Evolutionary conservation across 2,113 vertebrate species (phyloP).

Genomic region (Vidua macroura): DNA sequence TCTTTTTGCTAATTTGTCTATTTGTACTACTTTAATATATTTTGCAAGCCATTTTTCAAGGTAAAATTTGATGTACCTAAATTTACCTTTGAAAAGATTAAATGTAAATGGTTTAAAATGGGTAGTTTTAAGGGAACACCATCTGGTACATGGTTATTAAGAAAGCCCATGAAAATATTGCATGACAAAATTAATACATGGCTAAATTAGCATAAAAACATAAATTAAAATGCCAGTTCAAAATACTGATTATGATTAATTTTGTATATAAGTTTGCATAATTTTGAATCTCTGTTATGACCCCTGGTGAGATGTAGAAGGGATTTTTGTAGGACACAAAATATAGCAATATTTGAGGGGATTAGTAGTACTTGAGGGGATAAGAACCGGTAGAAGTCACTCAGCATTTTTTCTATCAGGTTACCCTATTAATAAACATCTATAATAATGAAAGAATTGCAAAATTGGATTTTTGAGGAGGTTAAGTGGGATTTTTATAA

Average conservation of each 20-base stretch:
- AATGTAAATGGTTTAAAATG: neutral
- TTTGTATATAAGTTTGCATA: conserved; percentile 14
- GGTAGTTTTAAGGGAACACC: conserved; percentile 1
- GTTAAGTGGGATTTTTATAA: conserved; percentile 6
- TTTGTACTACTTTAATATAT: neutral
- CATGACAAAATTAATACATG: neutral
- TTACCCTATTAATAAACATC: conserved; percentile 8
- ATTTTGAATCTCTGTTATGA: neutral
- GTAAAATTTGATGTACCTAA: neutral
- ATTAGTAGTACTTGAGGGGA: neutral
- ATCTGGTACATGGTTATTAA: conserved; percentile 2
- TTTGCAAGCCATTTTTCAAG: neutral
- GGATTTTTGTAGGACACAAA: neutral
- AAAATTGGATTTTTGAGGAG: conserved; percentile 1
- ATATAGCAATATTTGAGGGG: neutral
- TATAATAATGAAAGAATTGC: neutral
- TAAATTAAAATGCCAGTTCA: conserved; percentile 21
- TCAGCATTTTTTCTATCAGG: conserved; percentile 2
- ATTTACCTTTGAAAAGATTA: conserved; percentile 41
- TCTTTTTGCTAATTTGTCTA: neutral
- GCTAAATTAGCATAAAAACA: neutral
- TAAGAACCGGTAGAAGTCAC: neutral
- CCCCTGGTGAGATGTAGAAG: neutral
- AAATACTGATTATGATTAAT: conserved; percentile 10
- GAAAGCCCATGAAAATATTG: conserved; percentile 16